Evolutionary conservation across 2,888 invertebrate genomes (phyloP).

Genomic region (Agrotis ipsilon): DNA sequence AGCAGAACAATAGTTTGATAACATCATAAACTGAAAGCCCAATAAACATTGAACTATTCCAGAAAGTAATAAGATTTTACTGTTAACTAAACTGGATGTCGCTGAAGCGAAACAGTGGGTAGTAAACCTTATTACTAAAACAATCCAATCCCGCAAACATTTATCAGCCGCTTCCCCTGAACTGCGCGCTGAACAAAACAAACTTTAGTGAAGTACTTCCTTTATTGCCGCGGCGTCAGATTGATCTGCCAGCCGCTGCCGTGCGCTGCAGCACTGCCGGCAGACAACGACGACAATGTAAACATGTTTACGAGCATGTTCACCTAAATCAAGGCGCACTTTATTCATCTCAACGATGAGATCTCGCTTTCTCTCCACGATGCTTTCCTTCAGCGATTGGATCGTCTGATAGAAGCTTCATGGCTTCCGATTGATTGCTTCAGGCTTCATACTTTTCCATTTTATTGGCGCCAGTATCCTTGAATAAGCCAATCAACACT

Average conservation of each 20-base stretch:
- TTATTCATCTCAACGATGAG: conserved; percentile 64
- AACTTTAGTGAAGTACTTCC: conserved; percentile 56
- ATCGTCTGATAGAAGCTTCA: conserved; percentile 48
- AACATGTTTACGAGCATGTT: conserved; percentile 74
- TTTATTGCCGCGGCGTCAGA: conserved; percentile 39
- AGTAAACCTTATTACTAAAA: conserved; percentile 42
- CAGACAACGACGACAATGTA: conserved; percentile 49
- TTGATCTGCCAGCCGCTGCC: conserved; percentile 43
- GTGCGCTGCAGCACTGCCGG: conserved; percentile 12
- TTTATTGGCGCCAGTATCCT: conserved; percentile 59
- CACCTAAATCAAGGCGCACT: conserved; percentile 64
- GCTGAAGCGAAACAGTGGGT: not conserved
- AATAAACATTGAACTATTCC: conserved; percentile 18
- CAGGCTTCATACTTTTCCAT: conserved; percentile 57
- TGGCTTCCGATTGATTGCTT: conserved; percentile 60
- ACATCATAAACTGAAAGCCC: not conserved
- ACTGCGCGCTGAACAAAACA: conserved; percentile 61
- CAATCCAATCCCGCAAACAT: conserved; percentile 30
- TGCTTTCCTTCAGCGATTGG: conserved; percentile 48
- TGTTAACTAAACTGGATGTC: conserved; percentile 2
- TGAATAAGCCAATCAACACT: conserved; percentile 63
- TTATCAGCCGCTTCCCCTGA: conserved; percentile 35
- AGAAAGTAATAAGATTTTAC: conserved; percentile 24
- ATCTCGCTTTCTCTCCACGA: conserved; percentile 49
- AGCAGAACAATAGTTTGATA: not conserved